Conservation (phyloP, 2,888 invertebrate species). For the Lottia gigantea region DNA sequence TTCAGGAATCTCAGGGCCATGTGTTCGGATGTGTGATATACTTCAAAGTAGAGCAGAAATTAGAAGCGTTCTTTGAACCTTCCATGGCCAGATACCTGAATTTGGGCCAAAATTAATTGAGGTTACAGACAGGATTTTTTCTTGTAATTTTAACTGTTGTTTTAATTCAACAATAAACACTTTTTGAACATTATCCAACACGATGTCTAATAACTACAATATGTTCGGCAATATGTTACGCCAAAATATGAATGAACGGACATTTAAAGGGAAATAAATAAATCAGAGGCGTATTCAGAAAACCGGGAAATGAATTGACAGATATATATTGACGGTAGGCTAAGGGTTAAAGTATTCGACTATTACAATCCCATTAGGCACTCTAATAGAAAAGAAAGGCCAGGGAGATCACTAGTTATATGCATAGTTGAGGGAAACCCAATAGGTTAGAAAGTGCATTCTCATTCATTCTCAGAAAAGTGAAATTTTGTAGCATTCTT, state of each 20-base stretch:
- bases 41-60: conserved; percentile 6
- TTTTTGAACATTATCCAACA: no score
- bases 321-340: conserved; percentile 17
- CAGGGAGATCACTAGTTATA: neutral
- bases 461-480: conserved; percentile 7
- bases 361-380: conserved; percentile 30
- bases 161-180: neutral
- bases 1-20: conserved; percentile 8
- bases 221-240: no score
- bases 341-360: conserved; percentile 25
- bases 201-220: no score
- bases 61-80: conserved; percentile 6
- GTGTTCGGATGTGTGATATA: conserved; percentile 9
- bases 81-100: conserved; percentile 1
- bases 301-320: no score
- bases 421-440: neutral
- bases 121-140: neutral
- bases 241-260: no score
- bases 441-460: conserved; percentile 1
- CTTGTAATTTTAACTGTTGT: neutral
- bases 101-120: conserved; percentile 8
- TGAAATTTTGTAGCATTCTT: no score
- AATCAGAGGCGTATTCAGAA: no score
- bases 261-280: no score
- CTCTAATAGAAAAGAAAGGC: neutral